phyloP scores from a whole-genome alignment of 2,797 vertebrate species.

The Dendrocincla fuliginosa region DNA sequence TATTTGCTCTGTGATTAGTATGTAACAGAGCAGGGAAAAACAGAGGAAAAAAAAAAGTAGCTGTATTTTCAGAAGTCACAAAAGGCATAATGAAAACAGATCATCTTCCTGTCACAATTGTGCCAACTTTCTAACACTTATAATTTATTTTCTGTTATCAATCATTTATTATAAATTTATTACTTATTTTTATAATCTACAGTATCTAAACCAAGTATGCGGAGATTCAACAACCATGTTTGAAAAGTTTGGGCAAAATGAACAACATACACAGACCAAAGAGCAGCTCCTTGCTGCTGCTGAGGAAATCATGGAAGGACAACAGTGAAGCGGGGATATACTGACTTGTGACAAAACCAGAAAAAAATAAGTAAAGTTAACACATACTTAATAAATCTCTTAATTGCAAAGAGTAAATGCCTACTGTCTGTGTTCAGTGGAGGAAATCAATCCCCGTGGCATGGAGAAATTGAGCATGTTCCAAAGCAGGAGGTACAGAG shows the following conservation, averaged over 20 bases:
- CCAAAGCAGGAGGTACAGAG: background rate
- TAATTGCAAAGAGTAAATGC: background rate
- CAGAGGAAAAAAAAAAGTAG: background rate
- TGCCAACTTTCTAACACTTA: background rate
- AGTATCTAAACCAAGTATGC: background rate
- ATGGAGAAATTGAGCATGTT: background rate
- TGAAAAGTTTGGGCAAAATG: background rate
- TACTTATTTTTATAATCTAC: background rate
- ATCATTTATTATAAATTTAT: background rate
- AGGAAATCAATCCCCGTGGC: background rate
- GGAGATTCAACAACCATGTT: background rate
- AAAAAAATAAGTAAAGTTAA: background rate
- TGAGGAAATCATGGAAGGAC: background rate
- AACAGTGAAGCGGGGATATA: background rate
- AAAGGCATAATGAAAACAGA: background rate
- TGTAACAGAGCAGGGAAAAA: background rate
- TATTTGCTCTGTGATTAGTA: background rate
- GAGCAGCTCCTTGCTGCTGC: background rate
- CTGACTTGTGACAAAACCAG: background rate
- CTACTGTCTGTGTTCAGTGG: background rate
- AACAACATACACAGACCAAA: background rate
- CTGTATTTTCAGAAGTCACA: background rate
- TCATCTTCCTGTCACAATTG: background rate
- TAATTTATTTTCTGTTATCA: background rate
- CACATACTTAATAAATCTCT: background rate